phyloP scores from a whole-genome alignment of 2,113 vertebrate genomes.

The Phaethornis superciliosus region DNA sequence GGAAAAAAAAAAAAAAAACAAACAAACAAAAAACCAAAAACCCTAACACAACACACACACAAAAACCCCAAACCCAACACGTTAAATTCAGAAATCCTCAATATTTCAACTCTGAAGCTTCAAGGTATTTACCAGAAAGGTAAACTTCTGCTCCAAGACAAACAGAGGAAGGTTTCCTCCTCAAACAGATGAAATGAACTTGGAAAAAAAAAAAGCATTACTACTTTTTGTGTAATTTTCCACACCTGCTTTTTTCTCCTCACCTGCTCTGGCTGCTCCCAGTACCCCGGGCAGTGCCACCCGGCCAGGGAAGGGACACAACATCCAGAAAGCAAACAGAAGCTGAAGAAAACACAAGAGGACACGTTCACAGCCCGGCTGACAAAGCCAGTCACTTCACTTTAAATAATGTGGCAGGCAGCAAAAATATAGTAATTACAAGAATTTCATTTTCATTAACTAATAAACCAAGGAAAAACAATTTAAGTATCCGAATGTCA shows the following conservation, averaged over 20 bases:
- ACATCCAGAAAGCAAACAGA: conserved; percentile 64
- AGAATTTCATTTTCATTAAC: conserved; percentile 83
- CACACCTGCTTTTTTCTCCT: background rate
- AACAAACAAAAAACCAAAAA: too few relatives aligned
- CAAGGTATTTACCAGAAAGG: background rate
- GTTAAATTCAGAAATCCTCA: fast-evolving
- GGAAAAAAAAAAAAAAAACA: too few relatives aligned
- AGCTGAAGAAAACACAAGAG: conserved; percentile 65
- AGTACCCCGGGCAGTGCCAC: conserved; percentile 17
- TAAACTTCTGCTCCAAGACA: background rate
- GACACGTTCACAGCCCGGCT: conserved; percentile 56
- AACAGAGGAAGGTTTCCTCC: background rate
- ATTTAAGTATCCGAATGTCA: conserved; percentile 80
- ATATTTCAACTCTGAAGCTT: fast-evolving
- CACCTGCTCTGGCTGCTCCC: background rate
- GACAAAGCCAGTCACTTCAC: conserved; percentile 74
- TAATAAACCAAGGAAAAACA: conserved; percentile 81
- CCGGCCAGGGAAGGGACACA: conserved; percentile 39
- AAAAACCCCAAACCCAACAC: fast-evolving
- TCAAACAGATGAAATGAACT: background rate
- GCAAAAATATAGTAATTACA: conserved; percentile 77
- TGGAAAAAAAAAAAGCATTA: background rate
- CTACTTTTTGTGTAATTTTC: background rate
- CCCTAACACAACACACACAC: too few relatives aligned
- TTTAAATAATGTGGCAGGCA: conserved; percentile 73